Conservation (phyloP, 2,113 vertebrate species). For the Dicaeum eximium region DNA sequence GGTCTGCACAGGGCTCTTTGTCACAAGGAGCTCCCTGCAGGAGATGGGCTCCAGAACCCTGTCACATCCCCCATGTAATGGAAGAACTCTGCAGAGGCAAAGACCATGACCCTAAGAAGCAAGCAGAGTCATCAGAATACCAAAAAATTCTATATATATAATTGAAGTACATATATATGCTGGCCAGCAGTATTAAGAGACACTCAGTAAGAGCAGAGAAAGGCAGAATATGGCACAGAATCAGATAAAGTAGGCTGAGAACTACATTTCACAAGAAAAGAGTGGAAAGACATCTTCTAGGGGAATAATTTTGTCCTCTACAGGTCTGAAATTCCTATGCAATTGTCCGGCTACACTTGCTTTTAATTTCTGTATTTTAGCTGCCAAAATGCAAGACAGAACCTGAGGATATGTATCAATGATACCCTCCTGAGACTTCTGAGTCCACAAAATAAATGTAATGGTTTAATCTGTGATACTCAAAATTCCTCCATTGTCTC, state of each 20-base stretch:
- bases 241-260: neutral
- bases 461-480: neutral
- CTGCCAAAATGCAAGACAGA: neutral
- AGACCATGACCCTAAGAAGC: neutral
- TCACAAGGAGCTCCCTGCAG: fast-evolving
- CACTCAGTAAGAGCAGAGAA: neutral
- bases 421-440: neutral
- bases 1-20: fast-evolving
- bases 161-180: neutral
- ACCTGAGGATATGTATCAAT: neutral
- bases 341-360: neutral
- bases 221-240: neutral
- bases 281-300: neutral
- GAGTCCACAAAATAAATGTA: neutral
- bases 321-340: neutral
- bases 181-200: neutral
- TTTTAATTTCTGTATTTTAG: neutral
- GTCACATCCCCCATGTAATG: neutral
- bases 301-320: neutral
- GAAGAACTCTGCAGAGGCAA: neutral
- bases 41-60: neutral
- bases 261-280: neutral
- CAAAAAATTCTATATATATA: neutral
- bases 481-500: neutral
- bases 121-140: neutral